Base-by-base conservation (phyloP, 2,113 vertebrate genomes). In the Sorex araneus region DNA sequence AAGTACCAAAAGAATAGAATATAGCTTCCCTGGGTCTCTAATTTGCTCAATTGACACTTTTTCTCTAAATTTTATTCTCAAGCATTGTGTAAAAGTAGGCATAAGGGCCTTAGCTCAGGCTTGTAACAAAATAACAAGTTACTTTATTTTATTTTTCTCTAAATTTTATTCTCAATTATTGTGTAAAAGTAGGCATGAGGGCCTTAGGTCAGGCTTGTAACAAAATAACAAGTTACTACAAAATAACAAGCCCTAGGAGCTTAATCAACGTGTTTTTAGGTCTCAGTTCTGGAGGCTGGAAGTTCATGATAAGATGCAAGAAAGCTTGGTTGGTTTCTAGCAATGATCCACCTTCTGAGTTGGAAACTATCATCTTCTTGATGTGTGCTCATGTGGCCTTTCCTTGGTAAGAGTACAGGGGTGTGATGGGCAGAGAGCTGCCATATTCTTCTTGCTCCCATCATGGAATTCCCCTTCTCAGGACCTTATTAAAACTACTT, bases 91-190 rank as follows among this genome's bases (percentile, higher is more conserved):
- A 7, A 16, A 19, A 19, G 54, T 40, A 50, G 47, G 47, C 13
- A 13, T 50, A 50, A 50, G 5, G 13, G 47, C 13, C 47, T 50
- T 50, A 50, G 47, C 47, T 50, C 10, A 50, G 47, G 47, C 2
- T 50, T 50, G 47, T 50, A 50, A 50, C 47, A 50, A 50, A 50
- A 7, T 40, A 50, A 50, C 47, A 50, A 7, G n/a, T n/a, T n/a
- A n/a, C n/a, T n/a, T n/a, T n/a, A n/a, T n/a, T n/a, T n/a, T n/a
- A 13, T 74, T 89, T 82, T 91, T 50, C 69, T 50, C 25, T 71
- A 71, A 21, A 3, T 1, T 43, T 69, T 40, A 60, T 27, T n/a
- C 13, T 21, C 21, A 21, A 21, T 5, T 60, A 21, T 19, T 60
- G 57, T 60, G 57, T 60, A 7, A 16, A 19, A 19, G 54, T 40